These are phyloP conservation scores for Macaria liturata DNA, from an alignment of 2,888 invertebrate species.

Conservation along the genomic window DNA sequence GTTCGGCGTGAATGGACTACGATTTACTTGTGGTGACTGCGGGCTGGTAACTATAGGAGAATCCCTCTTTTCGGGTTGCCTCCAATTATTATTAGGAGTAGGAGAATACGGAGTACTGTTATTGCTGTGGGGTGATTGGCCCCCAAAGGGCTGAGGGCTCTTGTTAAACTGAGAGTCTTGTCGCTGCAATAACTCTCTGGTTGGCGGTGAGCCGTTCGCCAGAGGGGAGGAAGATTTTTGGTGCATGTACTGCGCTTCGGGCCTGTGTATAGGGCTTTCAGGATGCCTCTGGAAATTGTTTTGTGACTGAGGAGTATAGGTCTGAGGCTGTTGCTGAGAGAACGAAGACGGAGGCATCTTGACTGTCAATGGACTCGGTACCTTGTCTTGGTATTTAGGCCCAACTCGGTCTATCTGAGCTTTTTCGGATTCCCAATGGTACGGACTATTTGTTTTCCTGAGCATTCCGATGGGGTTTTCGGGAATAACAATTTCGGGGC, in stretches of 20 bases:
- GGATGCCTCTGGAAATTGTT: conserved; percentile 62
- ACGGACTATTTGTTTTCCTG: conserved; percentile 87
- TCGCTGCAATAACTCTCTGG: conserved; percentile 68
- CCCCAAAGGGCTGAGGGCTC: conserved; percentile 73
- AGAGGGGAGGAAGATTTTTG: conserved; percentile 64
- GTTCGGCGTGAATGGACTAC: conserved; percentile 49
- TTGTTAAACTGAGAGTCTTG: conserved; percentile 81
- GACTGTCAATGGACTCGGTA: conserved; percentile 74
- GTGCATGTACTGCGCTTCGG: conserved; percentile 75
- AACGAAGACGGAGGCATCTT: conserved; percentile 70
- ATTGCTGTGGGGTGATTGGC: conserved; percentile 60
- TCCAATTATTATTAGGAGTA: conserved; percentile 74
- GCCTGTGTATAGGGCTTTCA: conserved; percentile 75
- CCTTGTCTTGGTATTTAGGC: conserved; percentile 71
- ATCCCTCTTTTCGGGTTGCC: conserved; percentile 73
- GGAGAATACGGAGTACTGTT: conserved; percentile 65
- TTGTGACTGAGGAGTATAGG: conserved; percentile 59
- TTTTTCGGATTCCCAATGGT: conserved; percentile 85
- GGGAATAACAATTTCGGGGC: conserved; percentile 90
- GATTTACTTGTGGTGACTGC: conserved; percentile 54
- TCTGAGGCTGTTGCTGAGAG: conserved; percentile 71
- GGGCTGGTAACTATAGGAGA: conserved; percentile 65
- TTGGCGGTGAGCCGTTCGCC: conserved; percentile 61
- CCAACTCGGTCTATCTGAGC: conserved; percentile 80
- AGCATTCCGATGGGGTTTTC: conserved; percentile 88